Evolutionary conservation across 2,797 vertebrate genomes (phyloP).

Genomic region (Heteromormyrus szaboi): DNA sequence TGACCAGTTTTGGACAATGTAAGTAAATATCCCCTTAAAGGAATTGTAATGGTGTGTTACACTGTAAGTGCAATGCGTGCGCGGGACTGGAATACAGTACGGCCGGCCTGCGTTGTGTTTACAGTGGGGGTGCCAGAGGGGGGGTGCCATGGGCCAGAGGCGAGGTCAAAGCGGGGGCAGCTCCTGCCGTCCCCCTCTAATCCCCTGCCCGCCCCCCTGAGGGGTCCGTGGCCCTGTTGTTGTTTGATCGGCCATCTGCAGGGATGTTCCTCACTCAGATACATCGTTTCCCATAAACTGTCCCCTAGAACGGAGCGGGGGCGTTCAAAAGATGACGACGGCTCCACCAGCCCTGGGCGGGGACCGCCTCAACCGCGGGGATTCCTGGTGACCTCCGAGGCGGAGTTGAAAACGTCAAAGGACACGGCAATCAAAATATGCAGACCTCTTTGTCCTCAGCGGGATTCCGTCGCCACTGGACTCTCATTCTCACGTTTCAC

Average conservation of each 20-base stretch:
- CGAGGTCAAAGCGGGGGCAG: constrained; percentile 18
- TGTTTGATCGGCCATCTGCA: constrained; percentile 26
- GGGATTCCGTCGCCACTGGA: neutral
- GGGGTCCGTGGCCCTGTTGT: neutral
- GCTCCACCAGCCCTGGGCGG: neutral
- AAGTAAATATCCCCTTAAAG: neutral
- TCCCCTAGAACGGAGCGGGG: neutral
- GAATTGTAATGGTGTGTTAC: neutral
- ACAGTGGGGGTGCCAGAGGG: neutral
- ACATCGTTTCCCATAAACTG: constrained; percentile 13
- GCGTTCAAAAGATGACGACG: neutral
- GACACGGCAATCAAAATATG: neutral
- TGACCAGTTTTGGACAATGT: neutral
- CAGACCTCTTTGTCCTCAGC: neutral
- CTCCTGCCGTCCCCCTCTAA: constrained; percentile 8
- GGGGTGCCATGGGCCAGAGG: neutral
- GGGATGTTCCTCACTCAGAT: neutral
- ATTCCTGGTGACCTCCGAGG: neutral
- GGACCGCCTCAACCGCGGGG: neutral
- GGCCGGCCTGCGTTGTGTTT: constrained; percentile 6
- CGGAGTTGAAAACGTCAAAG: neutral
- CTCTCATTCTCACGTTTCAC: neutral
- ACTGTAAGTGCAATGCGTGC: neutral
- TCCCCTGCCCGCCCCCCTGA: constrained; percentile 1
- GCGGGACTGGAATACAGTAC: neutral